Conservation (phyloP, 1,140 invertebrate genomes). For the Atta colombica region DNA sequence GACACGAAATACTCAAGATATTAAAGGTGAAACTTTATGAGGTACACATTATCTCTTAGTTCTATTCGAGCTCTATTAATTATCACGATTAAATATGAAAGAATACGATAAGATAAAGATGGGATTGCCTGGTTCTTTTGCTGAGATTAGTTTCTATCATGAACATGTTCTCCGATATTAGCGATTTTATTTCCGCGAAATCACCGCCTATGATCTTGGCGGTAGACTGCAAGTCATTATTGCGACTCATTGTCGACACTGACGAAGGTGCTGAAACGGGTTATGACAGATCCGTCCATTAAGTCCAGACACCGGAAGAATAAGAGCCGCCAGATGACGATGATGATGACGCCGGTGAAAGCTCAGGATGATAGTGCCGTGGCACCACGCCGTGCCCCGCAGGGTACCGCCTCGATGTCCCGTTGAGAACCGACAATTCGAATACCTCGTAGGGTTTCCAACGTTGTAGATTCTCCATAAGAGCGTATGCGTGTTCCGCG, state of each 20-base stretch:
- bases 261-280: slow-evolving; percentile 72
- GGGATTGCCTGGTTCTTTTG: background rate
- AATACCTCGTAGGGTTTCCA: slow-evolving; percentile 74
- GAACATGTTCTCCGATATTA: slow-evolving; percentile 23
- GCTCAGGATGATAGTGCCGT: slow-evolving; percentile 73
- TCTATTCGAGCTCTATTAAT: background rate
- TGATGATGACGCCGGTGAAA: slow-evolving; percentile 79
- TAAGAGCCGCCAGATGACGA: slow-evolving; percentile 78
- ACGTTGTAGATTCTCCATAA: slow-evolving; percentile 64
- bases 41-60: background rate
- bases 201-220: slow-evolving; percentile 46
- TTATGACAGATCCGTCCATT: slow-evolving; percentile 76
- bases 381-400: slow-evolving; percentile 79
- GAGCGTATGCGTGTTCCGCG: slow-evolving; percentile 27
- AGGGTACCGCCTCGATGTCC: slow-evolving; percentile 79
- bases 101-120: background rate
- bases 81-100: background rate
- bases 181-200: slow-evolving; percentile 47
- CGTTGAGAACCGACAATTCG: slow-evolving; percentile 76
- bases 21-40: background rate
- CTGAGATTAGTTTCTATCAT: slow-evolving; percentile 9
- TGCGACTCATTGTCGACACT: slow-evolving; percentile 56
- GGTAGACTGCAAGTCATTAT: slow-evolving; percentile 53
- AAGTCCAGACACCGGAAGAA: slow-evolving; percentile 66
- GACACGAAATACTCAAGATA: too few relatives aligned